Conservation (phyloP, 1,140 invertebrate genomes). For the Archivesica marissinica region DNA sequence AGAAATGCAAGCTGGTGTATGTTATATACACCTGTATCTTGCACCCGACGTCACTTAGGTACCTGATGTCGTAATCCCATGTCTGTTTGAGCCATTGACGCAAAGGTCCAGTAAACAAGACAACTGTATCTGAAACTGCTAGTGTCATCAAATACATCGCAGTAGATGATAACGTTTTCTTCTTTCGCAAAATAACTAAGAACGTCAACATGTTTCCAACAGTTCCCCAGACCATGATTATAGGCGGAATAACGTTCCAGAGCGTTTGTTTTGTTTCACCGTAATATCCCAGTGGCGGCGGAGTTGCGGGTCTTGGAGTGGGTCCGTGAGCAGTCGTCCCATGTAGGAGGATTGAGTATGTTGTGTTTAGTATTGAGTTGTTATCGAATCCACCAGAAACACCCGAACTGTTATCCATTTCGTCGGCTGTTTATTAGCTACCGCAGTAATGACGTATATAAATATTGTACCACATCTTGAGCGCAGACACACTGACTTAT, state of each 20-base stretch:
- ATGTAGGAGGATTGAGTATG: neutral
- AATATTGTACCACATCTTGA: too few relatives aligned
- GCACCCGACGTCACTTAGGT: slow-evolving; percentile 54
- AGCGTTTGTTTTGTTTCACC: slow-evolving; percentile 1
- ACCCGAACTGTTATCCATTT: too few relatives aligned
- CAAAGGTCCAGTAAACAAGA: slow-evolving; percentile 69
- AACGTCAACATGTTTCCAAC: slow-evolving; percentile 67
- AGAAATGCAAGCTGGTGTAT: slow-evolving; percentile 61
- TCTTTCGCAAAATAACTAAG: slow-evolving; percentile 48
- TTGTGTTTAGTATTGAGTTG: too few relatives aligned
- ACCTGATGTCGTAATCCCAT: slow-evolving; percentile 64
- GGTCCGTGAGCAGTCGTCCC: neutral
- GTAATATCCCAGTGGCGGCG: slow-evolving; percentile 27
- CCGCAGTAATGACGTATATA: too few relatives aligned
- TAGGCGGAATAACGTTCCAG: slow-evolving; percentile 52
- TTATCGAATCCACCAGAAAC: too few relatives aligned
- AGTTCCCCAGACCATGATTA: slow-evolving; percentile 66
- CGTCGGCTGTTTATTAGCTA: too few relatives aligned
- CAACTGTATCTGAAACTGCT: slow-evolving; percentile 65
- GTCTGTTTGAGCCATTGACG: slow-evolving; percentile 63
- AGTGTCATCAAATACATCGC: slow-evolving; percentile 62
- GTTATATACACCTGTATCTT: slow-evolving; percentile 63
- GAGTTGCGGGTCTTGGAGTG: neutral
- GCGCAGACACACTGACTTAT: too few relatives aligned
- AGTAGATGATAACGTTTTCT: slow-evolving; percentile 46